Base-by-base conservation (phyloP, 37 sponge, comb jelly and placozoan genomes). In the Chondrosia reniformis region DNA sequence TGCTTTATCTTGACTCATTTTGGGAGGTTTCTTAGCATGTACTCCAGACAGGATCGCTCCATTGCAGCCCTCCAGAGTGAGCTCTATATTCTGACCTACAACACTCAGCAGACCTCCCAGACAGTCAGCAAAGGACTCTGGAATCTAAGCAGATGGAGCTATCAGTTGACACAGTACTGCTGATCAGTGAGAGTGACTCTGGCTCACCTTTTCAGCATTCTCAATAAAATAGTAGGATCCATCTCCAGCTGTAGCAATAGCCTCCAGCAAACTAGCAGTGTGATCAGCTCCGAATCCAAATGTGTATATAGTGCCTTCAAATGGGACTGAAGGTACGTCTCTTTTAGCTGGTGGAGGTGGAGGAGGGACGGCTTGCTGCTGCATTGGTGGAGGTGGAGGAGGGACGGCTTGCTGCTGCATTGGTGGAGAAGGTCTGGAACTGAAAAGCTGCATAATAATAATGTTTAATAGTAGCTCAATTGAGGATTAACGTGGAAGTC, bases 121-220 rank as follows among this genome's bases (percentile, higher is more conserved):
- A 65, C 95, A 95, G 79, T 95, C 95, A 49, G 95, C 95, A 86
- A 95, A 95, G 0, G 92, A 90, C 80, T 95, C 95, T 6, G 95
- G 89, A 78, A 93, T 93, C 83, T 77, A 45, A 38, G 36, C 8
- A 77, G 0, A 75, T 30, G 19, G 22, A n/a, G n/a, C n/a, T n/a
- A n/a, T n/a, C n/a, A 52, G 19, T 21, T 19, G 19, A 52, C 17
- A 52, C 17, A 21, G 55, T 21, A 52, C 17, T 52, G 55, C 19
- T 52, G 19, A 13, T 52, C 19, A 19, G 17, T 52, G 19, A 52
- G 13, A 52, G 55, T 52, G 19, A n/a, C n/a, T n/a, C n/a, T n/a
- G n/a, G 22, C 32, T 27, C 45, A 92, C 89, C 90, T 95, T 95
- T 69, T 95, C 96, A 71, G 76, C 79, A 17, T 75, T 40, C 64